Evolutionary conservation across 2,113 vertebrate genomes (phyloP).

Genomic region (Hystrix brachyura): DNA sequence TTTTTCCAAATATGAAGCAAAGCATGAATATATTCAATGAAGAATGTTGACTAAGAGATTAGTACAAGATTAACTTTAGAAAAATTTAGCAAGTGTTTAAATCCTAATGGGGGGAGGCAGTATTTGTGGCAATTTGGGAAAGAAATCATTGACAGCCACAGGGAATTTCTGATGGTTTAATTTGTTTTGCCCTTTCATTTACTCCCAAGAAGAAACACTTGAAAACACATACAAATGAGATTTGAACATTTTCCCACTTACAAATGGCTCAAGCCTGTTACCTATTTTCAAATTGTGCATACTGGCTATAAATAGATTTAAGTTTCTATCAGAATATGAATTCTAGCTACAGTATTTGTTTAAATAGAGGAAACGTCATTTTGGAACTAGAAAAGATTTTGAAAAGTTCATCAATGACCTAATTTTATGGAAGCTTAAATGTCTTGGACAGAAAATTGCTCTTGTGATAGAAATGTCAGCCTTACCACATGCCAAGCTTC

Average conservation of each 20-base stretch:
- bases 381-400: background rate
- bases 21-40: background rate
- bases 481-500: background rate
- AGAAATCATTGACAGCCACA: background rate
- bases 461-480: conserved; percentile 1
- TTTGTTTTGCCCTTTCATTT: background rate
- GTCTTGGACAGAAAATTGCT: conserved; percentile 49
- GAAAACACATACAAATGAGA: background rate
- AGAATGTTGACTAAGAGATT: conserved; percentile 28
- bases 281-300: background rate
- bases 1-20: conserved; percentile 19
- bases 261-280: background rate
- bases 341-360: background rate
- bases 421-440: conserved; percentile 36
- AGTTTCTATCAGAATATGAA: conserved; percentile 31
- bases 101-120: background rate
- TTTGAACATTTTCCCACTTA: background rate
- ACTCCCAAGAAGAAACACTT: background rate
- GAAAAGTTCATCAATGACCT: background rate
- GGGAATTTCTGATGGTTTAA: background rate
- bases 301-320: background rate
- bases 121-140: background rate
- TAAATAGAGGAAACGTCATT: conserved; percentile 7
- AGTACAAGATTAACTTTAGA: background rate
- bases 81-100: background rate